phyloP scores from a whole-genome alignment of 2,888 invertebrate species.

The Cheilosia vulpina region DNA sequence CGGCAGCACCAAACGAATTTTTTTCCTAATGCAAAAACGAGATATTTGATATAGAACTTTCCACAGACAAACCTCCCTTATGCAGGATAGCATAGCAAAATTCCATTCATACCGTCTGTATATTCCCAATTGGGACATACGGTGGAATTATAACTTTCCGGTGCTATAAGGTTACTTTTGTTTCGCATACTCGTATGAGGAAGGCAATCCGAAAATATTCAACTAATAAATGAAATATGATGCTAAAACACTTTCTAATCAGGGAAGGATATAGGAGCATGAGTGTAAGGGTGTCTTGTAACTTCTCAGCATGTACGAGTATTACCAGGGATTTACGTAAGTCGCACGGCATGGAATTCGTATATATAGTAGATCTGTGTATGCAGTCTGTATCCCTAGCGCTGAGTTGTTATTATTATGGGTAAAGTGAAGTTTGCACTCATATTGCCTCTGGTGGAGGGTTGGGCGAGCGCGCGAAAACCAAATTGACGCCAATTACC shows the following conservation, averaged over 20 bases:
- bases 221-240: constrained; percentile 78
- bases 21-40: constrained; percentile 23
- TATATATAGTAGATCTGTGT: constrained; percentile 41
- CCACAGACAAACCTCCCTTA: constrained; percentile 31
- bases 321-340: constrained; percentile 71
- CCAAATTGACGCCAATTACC: constrained; percentile 84
- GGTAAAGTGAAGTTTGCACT: constrained; percentile 44
- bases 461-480: constrained; percentile 81
- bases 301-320: constrained; percentile 59
- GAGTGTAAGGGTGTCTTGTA: constrained; percentile 55
- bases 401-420: constrained; percentile 38
- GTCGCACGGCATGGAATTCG: constrained; percentile 48
- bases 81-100: constrained; percentile 30
- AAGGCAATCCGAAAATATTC: constrained; percentile 65
- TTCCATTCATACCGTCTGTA: constrained; percentile 60
- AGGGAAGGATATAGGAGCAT: constrained; percentile 44
- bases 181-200: constrained; percentile 45
- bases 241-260: constrained; percentile 78
- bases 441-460: constrained; percentile 5
- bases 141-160: constrained; percentile 80
- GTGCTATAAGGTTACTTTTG: constrained; percentile 50
- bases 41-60: constrained; percentile 58
- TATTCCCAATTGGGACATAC: constrained; percentile 82
- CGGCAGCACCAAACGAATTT: constrained; percentile 32
- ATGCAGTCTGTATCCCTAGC: constrained; percentile 47